Conservation (phyloP, 35 echinoderm and acorn worm species). For the Antedon bifida region DNA sequence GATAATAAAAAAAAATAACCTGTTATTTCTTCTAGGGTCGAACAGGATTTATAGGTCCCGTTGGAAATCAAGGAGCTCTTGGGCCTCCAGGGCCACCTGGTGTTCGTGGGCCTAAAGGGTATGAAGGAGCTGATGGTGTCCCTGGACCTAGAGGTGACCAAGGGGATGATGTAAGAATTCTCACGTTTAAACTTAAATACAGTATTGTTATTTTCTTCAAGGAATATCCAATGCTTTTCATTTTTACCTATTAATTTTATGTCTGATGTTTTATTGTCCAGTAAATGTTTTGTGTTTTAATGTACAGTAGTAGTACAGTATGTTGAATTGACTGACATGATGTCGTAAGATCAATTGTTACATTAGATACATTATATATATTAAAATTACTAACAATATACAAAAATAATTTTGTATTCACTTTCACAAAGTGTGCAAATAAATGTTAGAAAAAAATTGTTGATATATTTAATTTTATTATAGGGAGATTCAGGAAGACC, state of each 20-base stretch:
- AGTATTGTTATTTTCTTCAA: background rate
- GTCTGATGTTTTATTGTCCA: no score
- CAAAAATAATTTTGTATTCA: no score
- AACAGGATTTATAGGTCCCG: conserved; percentile 30
- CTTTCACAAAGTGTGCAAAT: no score
- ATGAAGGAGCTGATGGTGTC: conserved; percentile 32
- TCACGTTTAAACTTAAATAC: background rate
- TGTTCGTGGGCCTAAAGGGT: conserved; percentile 44
- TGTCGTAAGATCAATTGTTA: no score
- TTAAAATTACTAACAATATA: no score
- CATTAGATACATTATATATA: no score
- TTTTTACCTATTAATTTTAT: no score
- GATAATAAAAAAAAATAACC: no score
- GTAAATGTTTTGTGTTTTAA: no score
- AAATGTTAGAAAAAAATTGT: no score
- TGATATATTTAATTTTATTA: background rate
- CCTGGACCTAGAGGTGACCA: conserved; percentile 32
- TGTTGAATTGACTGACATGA: no score
- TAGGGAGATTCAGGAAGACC: conserved; percentile 56
- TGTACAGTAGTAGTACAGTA: no score
- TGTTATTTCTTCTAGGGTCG: conserved; percentile 29
- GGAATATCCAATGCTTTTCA: background rate
- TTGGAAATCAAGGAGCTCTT: conserved; percentile 28
- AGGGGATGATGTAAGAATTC: conserved; percentile 55
- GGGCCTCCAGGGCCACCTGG: conserved; percentile 28